Percentiles rank a stretch among this genome's conserved stretches.
Conservation (phyloP, 2,888 invertebrate genomes). For the Nephrotoma guestfalica region DNA sequence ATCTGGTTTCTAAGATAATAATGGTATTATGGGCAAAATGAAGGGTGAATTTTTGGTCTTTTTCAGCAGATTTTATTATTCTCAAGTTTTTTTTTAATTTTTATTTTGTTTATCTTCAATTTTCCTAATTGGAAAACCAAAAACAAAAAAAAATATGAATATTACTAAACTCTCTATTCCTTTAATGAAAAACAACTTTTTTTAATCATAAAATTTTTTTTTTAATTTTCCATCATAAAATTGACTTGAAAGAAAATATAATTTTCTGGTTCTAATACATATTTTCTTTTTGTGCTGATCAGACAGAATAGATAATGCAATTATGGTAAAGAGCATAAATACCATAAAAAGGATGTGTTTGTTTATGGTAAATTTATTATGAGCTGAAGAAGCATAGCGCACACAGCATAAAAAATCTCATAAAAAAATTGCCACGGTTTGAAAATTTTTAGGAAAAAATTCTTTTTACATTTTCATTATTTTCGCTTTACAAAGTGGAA, state of each 20-base stretch:
- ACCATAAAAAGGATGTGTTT: neutral
- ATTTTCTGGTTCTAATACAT: conserved; percentile 1
- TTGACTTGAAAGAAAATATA: neutral
- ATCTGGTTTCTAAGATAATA: neutral
- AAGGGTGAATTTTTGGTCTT: neutral
- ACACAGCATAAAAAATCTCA: neutral
- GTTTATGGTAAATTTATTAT: neutral
- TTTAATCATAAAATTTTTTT: neutral
- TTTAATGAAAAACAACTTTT: neutral
- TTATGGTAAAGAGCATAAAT: conserved; percentile 5
- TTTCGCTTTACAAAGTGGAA: neutral
- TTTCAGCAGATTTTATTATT: neutral
- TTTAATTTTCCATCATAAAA: conserved; percentile 1
- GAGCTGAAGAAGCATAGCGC: neutral
- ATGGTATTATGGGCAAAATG: neutral
- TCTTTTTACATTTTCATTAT: neutral
- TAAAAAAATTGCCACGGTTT: neutral
- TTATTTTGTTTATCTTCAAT: conserved; percentile 1
- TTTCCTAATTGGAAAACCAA: neutral
- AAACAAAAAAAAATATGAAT: neutral
- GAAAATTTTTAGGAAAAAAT: neutral
- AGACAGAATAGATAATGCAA: conserved; percentile 6
- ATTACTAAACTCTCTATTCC: neutral
- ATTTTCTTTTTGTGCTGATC: conserved; percentile 4
- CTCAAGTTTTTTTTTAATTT: neutral